Conservation (phyloP, 2,888 invertebrate species). For the Eilema depressum region DNA sequence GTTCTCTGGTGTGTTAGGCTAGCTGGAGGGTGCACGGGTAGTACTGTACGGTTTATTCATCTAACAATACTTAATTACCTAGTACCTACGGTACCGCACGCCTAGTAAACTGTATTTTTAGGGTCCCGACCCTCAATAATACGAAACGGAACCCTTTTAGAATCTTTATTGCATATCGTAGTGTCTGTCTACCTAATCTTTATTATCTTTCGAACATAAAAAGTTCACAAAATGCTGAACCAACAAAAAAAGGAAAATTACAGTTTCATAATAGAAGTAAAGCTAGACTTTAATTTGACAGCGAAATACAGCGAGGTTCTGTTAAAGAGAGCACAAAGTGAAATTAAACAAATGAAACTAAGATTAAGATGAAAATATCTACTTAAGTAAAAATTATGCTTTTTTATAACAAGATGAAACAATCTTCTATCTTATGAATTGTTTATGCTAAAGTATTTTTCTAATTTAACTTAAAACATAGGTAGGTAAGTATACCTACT, state of each 20-base stretch:
- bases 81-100: no score
- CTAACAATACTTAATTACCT: no score
- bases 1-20: no score
- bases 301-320: not conserved
- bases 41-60: no score
- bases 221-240: not conserved
- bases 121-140: no score
- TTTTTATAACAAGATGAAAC: constrained; percentile 20
- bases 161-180: no score
- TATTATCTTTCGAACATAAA: not conserved
- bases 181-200: not conserved
- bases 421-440: not conserved
- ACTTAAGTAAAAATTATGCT: not conserved
- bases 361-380: not conserved
- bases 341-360: constrained; percentile 4
- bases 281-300: not conserved
- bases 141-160: no score
- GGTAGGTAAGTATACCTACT: not conserved
- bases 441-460: not conserved
- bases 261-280: not conserved
- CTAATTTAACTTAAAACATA: not conserved
- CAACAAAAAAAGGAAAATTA: not conserved
- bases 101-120: no score
- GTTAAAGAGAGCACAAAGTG: not conserved
- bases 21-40: no score